These are phyloP conservation scores for Drosophila nikananu DNA, from an alignment of 1,140 invertebrate genomes.

Conservation along the genomic window DNA sequence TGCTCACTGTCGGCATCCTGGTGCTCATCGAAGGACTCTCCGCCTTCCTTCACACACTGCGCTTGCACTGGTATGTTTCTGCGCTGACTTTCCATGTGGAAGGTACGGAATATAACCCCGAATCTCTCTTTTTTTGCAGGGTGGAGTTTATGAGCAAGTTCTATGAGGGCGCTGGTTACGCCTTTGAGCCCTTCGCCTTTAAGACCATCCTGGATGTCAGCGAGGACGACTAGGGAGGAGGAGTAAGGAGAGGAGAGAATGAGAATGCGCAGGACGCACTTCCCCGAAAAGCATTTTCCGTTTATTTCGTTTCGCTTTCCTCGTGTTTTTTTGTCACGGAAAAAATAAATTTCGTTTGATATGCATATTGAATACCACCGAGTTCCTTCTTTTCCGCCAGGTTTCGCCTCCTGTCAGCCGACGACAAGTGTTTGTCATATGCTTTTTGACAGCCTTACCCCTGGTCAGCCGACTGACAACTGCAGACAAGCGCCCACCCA, in stretches of 20 bases:
- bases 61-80: constrained; percentile 97
- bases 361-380: constrained; percentile 48
- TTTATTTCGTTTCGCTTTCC: constrained; percentile 31
- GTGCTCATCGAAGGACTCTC: constrained; percentile 99
- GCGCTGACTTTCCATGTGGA: constrained; percentile 72
- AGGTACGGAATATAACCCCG: not conserved
- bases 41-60: constrained; percentile 98
- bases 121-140: constrained; percentile 86
- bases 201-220: constrained; percentile 90
- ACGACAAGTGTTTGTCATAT: constrained; percentile 67
- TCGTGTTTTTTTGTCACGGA: constrained; percentile 27
- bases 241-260: not conserved
- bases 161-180: constrained; percentile 94
- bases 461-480: constrained; percentile 61
- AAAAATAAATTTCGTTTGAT: constrained; percentile 73
- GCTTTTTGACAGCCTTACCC: constrained; percentile 57
- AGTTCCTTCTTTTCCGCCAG: constrained; percentile 25
- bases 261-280: constrained; percentile 59
- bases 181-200: constrained; percentile 97
- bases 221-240: constrained; percentile 37
- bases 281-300: constrained; percentile 27
- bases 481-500: constrained; percentile 37
- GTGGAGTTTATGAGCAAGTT: constrained; percentile 99
- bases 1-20: constrained; percentile 96
- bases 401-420: constrained; percentile 42